phyloP scores from a whole-genome alignment of 2,797 vertebrate genomes.

The Somateria mollissima region DNA sequence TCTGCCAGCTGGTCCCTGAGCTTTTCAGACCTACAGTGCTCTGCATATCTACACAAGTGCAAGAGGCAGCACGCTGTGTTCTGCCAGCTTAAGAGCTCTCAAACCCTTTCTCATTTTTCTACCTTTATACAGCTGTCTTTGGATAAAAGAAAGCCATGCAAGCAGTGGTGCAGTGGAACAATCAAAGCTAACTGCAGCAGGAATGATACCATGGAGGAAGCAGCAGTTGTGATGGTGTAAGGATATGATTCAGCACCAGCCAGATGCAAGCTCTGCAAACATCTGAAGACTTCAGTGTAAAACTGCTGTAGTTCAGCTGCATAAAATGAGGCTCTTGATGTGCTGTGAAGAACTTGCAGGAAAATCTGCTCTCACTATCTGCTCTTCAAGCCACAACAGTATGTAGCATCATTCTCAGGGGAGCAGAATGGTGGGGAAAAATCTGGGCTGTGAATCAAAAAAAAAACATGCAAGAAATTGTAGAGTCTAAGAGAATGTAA shows the following conservation, averaged over 20 bases:
- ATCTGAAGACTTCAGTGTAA: background rate
- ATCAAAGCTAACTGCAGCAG: slow-evolving; percentile 2
- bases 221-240: background rate
- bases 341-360: background rate
- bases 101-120: background rate
- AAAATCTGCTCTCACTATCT: background rate
- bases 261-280: background rate
- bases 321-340: background rate
- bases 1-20: background rate
- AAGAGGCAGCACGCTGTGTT: background rate
- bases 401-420: background rate
- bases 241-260: slow-evolving; percentile 9
- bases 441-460: background rate
- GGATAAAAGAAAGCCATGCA: slow-evolving; percentile 24
- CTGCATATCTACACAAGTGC: background rate
- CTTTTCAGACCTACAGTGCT: background rate
- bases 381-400: background rate
- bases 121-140: background rate
- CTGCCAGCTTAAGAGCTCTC: background rate
- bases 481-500: background rate
- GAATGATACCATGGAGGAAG: background rate
- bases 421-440: background rate
- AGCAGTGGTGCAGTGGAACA: background rate
- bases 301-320: background rate
- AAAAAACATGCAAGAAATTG: background rate